Evolutionary conservation across 35 echinoderm and acorn worm genomes (phyloP).

Genomic region (Holothuria glaberrima): DNA sequence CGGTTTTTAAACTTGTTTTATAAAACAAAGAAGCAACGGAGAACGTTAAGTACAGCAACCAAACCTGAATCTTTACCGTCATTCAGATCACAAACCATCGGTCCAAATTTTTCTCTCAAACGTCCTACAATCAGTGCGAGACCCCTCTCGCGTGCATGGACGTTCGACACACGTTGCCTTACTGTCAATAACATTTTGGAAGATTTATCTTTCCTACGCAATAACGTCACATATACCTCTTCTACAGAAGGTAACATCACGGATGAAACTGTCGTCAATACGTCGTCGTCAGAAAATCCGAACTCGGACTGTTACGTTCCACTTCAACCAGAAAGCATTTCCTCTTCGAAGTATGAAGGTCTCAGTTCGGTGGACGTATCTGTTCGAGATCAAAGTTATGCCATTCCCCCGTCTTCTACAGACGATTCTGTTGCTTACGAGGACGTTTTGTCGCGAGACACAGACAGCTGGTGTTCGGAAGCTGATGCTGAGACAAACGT

Average conservation of each 20-base stretch:
- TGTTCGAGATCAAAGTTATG: background rate
- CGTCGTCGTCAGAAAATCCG: background rate
- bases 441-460: conserved; percentile 12
- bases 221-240: background rate
- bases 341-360: conserved; percentile 50
- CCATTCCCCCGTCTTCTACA: background rate
- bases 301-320: background rate
- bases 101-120: conserved; percentile 6
- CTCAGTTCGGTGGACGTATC: background rate
- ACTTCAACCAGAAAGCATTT: conserved; percentile 1
- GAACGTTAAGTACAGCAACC: too few species aligned
- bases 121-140: background rate
- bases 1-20: background rate
- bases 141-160: conserved; percentile 21
- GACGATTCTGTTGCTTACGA: conserved; percentile 30
- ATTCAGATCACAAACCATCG: conserved; percentile 9
- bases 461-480: conserved; percentile 28
- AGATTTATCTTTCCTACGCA: conserved; percentile 23
- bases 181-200: conserved; percentile 18
- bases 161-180: conserved; percentile 26
- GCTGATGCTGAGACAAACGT: background rate
- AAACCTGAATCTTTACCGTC: background rate
- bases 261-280: conserved; percentile 40
- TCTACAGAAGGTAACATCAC: conserved; percentile 22
- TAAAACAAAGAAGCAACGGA: background rate